phyloP scores from a whole-genome alignment of 2,888 invertebrate genomes.

The Mimumesa dahlbomi region DNA sequence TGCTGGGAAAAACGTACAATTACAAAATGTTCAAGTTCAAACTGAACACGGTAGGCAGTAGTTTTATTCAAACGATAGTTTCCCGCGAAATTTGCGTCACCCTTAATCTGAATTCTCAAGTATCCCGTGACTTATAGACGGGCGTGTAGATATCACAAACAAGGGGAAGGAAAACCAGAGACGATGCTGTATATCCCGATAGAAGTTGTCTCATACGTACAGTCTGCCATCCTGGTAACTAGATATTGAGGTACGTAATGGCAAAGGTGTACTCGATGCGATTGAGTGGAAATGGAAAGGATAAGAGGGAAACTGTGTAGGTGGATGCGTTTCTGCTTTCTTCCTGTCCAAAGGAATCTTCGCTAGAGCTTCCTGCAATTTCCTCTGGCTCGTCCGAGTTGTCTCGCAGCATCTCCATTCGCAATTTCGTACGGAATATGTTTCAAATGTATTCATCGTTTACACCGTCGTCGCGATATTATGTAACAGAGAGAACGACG shows the following conservation, averaged over 20 bases:
- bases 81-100: no score
- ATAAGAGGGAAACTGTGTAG: constrained; percentile 63
- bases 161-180: no score
- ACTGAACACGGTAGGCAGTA: no score
- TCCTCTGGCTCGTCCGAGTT: constrained; percentile 2
- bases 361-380: constrained; percentile 20
- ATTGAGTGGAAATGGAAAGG: constrained; percentile 62
- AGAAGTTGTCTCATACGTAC: constrained; percentile 53
- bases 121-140: no score
- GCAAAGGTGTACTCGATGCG: constrained; percentile 59
- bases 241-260: constrained; percentile 54
- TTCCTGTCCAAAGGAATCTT: constrained; percentile 40
- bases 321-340: constrained; percentile 55
- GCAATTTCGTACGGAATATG: constrained; percentile 13
- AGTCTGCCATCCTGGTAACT: constrained; percentile 43
- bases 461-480: neutral
- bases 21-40: no score
- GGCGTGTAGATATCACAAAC: no score
- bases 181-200: constrained; percentile 11
- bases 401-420: neutral
- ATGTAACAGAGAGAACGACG: neutral
- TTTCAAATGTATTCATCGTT: constrained; percentile 6
- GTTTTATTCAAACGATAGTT: no score
- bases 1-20: no score
- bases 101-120: no score